A percentile compares a stretch with the other conserved stretches of the same genome.
Evolutionary conservation across 2,888 invertebrate species (phyloP).

Genomic region (Anthophora plumipes): DNA sequence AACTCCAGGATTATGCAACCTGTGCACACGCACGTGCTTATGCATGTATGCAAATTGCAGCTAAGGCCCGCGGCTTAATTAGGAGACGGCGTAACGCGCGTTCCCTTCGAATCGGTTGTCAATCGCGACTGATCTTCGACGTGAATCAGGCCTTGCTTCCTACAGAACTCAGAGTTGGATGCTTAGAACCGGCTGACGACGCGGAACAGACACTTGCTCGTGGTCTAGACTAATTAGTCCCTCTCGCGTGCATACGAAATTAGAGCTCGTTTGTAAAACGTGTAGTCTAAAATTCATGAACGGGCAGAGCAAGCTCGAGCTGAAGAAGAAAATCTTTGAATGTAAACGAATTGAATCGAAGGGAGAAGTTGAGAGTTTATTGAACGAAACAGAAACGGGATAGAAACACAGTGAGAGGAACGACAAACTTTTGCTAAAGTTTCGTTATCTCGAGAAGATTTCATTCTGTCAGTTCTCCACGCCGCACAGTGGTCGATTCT

Average conservation of each 20-base stretch:
- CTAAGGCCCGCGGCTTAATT: constrained; percentile 39
- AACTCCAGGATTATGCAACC: constrained; percentile 22
- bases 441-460: neutral
- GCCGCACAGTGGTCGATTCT: too few relatives aligned
- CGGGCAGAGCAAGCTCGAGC: too few relatives aligned
- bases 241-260: constrained; percentile 16
- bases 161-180: neutral
- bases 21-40: constrained; percentile 25
- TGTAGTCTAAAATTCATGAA: neutral
- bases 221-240: neutral
- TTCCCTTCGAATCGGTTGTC: constrained; percentile 34
- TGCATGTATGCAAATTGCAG: constrained; percentile 49
- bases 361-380: neutral
- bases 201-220: neutral
- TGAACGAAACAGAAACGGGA: neutral
- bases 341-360: too few relatives aligned
- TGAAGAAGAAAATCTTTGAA: too few relatives aligned
- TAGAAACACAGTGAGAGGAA: neutral
- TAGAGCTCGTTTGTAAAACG: neutral
- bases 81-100: constrained; percentile 17
- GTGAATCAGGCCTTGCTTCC: constrained; percentile 2
- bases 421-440: neutral
- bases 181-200: neutral
- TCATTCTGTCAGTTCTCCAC: neutral
- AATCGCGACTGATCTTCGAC: constrained; percentile 44